Evolutionary conservation across 2,113 vertebrate species (phyloP), one percentile per base, ranked within the genome.

Genomic region (Gadus macrocephalus): DNA sequence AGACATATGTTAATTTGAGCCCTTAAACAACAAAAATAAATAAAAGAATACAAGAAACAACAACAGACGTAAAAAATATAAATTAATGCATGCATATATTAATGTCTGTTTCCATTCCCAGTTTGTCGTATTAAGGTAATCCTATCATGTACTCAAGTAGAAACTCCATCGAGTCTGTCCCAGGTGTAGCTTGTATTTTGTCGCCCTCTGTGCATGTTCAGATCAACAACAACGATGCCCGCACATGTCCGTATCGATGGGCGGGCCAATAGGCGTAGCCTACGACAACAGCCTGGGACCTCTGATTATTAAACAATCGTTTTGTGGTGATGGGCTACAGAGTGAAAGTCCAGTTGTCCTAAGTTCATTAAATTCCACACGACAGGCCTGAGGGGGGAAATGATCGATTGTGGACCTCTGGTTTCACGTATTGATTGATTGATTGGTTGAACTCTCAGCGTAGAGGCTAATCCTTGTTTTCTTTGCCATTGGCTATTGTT

Each of bases 291-390:
- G 31, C 31, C 31, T 35, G 31, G 42, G 42, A 49, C 5, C 42
- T 49, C 42, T 9, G 2, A 49, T 9, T 49, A 49, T 9, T 49
- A 49, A 12, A 49, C 42, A 49, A 49, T 9, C 42, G 42, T 49
- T 7, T 7, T 38, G 56, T 27, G 63, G 20, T 49, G 20, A 49
- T 28, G 69, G 42, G 2, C 60, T 60, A 9, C 53, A 62, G 53
- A 56, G 11, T 65, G 55, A 64, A 53, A 3, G 62, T 19, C 19
- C 31, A 67, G 31, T 62, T 38, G 66, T 38, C 53, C 17, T 31
- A 69, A 71, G 5, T 80, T 71, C 74, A 74, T 74, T 71, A 62
- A 66, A 15, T 64, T 35, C 61, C 3, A 16, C 64, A 73, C 70
- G 60, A 12, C 4, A 15, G 53, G 27, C 74, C 58, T 11, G 42